These are phyloP conservation scores for Acanthosoma haemorrhoidale DNA, from an alignment of 2,888 invertebrate species.

Conservation along the genomic window DNA sequence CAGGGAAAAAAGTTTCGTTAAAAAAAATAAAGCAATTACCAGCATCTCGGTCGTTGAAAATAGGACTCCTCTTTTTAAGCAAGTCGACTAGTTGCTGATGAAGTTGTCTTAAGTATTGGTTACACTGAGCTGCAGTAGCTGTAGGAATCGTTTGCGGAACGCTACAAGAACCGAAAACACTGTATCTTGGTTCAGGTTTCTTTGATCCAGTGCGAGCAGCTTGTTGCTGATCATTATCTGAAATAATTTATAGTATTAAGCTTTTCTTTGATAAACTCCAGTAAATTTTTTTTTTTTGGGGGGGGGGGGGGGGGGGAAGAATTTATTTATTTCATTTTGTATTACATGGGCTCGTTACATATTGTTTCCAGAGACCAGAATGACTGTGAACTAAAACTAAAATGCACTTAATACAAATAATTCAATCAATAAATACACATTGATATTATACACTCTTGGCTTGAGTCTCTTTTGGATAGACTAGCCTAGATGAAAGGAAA, in stretches of 20 bases:
- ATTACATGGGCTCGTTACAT: too few species aligned
- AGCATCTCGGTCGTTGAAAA: slow-evolving; percentile 17
- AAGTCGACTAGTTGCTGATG: slow-evolving; percentile 45
- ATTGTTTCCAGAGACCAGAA: too few species aligned
- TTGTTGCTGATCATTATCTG: background rate
- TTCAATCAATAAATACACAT: too few species aligned
- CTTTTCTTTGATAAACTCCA: background rate
- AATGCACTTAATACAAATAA: too few species aligned
- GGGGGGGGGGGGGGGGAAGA: too few species aligned
- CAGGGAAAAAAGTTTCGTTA: too few species aligned
- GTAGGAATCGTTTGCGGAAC: slow-evolving; percentile 41
- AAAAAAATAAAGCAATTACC: slow-evolving; percentile 23
- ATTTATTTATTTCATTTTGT: too few species aligned
- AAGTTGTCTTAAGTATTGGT: slow-evolving; percentile 46
- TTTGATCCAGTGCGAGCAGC: background rate
- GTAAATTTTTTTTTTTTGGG: too few species aligned
- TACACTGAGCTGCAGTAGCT: slow-evolving; percentile 44
- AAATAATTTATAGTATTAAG: background rate
- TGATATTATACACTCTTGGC: too few species aligned
- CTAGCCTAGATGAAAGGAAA: too few species aligned
- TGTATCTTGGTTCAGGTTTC: slow-evolving; percentile 29
- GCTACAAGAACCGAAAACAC: slow-evolving; percentile 35
- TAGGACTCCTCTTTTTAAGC: slow-evolving; percentile 35
- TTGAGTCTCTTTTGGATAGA: too few species aligned
- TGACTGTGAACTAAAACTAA: too few species aligned